Evolutionary conservation across 2,797 vertebrate genomes (phyloP), one percentile per base, ranked within the genome.

Genomic region (Malurus leucopterus): DNA sequence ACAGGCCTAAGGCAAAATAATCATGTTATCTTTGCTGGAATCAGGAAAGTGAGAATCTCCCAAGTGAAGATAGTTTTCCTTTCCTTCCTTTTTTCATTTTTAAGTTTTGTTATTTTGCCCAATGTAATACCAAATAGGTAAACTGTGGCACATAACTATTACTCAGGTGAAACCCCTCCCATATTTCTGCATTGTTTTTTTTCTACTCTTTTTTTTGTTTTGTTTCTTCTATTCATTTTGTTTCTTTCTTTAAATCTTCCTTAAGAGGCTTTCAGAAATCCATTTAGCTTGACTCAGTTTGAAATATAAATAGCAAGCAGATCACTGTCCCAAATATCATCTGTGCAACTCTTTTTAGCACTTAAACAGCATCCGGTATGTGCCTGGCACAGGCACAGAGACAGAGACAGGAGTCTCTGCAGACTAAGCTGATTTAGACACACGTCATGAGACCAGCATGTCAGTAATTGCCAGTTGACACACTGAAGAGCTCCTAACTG

Each of bases 181-280:
- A 14, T 26, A 4, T 53, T 58, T 74, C 79, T 58, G 22, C 20
- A 12, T 11, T 41, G 13, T 54, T 77, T 84, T 77, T 84, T 59
- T 32, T 36, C 51, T 71, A 14, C 54, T 87, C 55, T 57, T 81
- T 68, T 81, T 68, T 68, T 46, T 13, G 29, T 8, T 68, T 53
- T 22, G 34, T 11, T 61, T 61, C 47, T 30, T 54, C 47, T 27
- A 47, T 34, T 26, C 30, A 41, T 67, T 79, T 72, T 61, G 9
- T 74, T 87, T 84, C 86, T 84, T 84, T 53, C 77, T 84, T 88
- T 82, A 92, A 94, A 71, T 67, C 91, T 82, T 88, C 77, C 36
- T 82, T 94, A 95, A 95, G 91, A 94, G 61, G 93, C 91, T 95
- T 95, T 92, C 38, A 73, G 53, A 92, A 95, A 95, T 95, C 93